Evolutionary conservation across 2,888 invertebrate species (phyloP).

Genomic region (Sipha maydis): DNA sequence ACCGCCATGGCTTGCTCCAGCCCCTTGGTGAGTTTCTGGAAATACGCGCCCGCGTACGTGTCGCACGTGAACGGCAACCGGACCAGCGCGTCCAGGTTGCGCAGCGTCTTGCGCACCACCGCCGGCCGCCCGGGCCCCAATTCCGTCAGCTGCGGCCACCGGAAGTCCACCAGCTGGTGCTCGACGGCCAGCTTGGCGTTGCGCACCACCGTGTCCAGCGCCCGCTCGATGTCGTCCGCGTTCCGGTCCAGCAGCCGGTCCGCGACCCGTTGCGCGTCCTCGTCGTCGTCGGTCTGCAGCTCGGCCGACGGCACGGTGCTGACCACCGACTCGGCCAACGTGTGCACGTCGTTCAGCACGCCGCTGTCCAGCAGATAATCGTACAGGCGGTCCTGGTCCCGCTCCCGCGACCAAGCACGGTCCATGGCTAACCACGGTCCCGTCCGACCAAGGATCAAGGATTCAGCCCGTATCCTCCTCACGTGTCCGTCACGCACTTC

Average conservation of each 20-base stretch:
- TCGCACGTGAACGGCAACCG: conserved; percentile 52
- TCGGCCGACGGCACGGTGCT: conserved; percentile 11
- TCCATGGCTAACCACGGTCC: not conserved
- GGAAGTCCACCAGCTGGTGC: not conserved
- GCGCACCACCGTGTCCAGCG: conserved; percentile 34
- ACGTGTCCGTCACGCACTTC: no score
- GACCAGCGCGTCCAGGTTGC: conserved; percentile 20
- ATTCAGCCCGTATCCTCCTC: no score
- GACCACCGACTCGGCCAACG: conserved; percentile 44
- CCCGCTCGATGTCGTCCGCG: conserved; percentile 35
- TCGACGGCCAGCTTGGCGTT: not conserved
- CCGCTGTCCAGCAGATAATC: conserved; percentile 41
- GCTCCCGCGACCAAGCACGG: not conserved
- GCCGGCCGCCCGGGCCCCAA: not conserved
- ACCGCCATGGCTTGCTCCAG: conserved; percentile 1
- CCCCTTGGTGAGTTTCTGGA: conserved; percentile 16
- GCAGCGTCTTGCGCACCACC: not conserved
- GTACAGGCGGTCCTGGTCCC: not conserved
- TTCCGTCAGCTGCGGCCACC: conserved; percentile 32
- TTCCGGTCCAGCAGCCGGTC: conserved; percentile 43
- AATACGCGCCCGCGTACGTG: conserved; percentile 28
- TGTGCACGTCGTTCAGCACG: conserved; percentile 35
- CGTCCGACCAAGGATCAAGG: no score
- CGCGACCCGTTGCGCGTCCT: conserved; percentile 16
- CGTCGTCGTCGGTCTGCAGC: not conserved